Conservation (phyloP, 2,113 vertebrate species). For the Catharus bicknelli region DNA sequence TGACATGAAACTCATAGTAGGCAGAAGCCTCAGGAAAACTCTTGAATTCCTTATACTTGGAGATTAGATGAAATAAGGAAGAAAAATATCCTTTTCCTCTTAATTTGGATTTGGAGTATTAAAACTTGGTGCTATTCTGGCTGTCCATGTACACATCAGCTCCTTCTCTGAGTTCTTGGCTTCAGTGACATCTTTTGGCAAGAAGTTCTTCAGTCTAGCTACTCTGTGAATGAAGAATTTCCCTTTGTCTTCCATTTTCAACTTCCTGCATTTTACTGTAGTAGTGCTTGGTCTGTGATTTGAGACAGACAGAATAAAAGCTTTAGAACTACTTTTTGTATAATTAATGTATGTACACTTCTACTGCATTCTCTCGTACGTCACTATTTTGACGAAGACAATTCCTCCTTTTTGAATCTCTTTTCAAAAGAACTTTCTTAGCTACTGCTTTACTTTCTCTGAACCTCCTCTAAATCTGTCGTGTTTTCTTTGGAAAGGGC, state of each 20-base stretch:
- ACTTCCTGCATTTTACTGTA: not conserved
- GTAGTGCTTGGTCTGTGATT: not conserved
- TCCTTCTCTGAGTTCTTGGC: not conserved
- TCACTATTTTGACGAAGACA: not conserved
- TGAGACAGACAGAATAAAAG: not conserved
- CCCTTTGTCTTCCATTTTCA: not conserved
- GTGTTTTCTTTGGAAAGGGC: not conserved
- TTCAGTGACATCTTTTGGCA: not conserved
- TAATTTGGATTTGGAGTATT: not conserved
- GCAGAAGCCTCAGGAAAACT: not conserved
- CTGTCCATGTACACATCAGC: not conserved
- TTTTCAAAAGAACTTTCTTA: not conserved
- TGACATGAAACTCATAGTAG: not conserved
- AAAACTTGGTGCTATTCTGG: not conserved
- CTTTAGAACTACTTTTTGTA: not conserved
- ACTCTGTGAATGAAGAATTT: not conserved
- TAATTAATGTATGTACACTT: not conserved
- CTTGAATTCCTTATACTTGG: not conserved
- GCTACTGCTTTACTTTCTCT: not conserved
- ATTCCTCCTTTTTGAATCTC: not conserved
- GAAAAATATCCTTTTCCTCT: not conserved
- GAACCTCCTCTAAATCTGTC: not conserved
- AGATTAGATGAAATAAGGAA: not conserved
- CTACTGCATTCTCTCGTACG: not conserved
- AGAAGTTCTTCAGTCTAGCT: not conserved